A percentile compares a stretch with the other conserved stretches of the same genome.
phyloP scores from a whole-genome alignment of 2,797 vertebrate species.

The Syngnathus acus region DNA sequence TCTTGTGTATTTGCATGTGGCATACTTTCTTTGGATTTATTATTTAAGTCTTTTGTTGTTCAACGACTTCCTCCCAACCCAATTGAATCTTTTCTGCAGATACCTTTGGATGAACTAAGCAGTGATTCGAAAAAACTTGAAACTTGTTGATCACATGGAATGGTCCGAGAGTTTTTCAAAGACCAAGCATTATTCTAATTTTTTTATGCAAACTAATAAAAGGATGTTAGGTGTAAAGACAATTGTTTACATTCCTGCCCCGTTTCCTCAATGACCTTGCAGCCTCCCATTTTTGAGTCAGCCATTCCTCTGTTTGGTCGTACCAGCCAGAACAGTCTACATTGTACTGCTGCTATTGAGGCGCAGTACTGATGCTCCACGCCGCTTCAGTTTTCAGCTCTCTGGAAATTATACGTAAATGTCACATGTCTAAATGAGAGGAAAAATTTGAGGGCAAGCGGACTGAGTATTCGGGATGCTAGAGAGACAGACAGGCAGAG shows the following conservation, averaged over 20 bases:
- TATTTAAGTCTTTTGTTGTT: background rate
- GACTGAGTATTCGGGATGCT: conserved; percentile 12
- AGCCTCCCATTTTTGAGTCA: conserved; percentile 55
- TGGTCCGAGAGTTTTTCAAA: background rate
- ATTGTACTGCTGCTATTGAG: conserved; percentile 66
- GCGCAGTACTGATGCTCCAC: conserved; percentile 38
- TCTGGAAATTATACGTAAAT: conserved; percentile 47
- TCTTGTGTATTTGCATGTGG: background rate
- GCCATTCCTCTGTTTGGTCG: conserved; percentile 58
- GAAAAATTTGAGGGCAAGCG: conserved; percentile 14
- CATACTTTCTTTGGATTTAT: background rate
- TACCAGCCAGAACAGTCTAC: conserved; percentile 67
- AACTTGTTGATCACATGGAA: background rate
- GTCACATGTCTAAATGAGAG: conserved; percentile 27
- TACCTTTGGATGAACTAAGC: background rate
- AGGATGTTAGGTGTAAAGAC: conserved; percentile 8
- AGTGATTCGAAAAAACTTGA: background rate
- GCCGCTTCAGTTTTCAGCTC: conserved; percentile 48
- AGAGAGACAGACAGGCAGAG: conserved; percentile 18
- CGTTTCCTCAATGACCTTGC: conserved; percentile 28
- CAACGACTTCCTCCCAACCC: background rate
- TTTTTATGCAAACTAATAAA: background rate
- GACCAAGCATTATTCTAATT: background rate
- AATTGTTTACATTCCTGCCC: conserved; percentile 47
- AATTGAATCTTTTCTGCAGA: background rate